phyloP scores from a whole-genome alignment of 1,140 invertebrate species.

The Leptopilina boulardi region DNA sequence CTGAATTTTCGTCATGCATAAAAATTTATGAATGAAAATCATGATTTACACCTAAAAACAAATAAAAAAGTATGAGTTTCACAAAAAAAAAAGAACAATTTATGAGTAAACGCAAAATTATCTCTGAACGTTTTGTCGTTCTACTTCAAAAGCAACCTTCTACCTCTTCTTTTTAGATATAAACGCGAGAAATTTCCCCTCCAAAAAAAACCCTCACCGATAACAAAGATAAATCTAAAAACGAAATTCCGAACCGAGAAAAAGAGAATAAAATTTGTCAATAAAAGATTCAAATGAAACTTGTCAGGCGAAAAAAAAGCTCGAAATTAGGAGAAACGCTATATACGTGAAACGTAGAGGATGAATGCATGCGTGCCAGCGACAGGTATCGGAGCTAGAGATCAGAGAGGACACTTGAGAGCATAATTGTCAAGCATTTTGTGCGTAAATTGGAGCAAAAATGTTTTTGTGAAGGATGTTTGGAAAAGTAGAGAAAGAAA shows the following conservation, averaged over 20 bases:
- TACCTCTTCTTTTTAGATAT: neutral
- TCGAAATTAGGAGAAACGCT: neutral
- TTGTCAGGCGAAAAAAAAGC: neutral
- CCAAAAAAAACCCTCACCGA: neutral
- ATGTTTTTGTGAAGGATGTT: conserved; percentile 49
- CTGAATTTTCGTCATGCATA: neutral
- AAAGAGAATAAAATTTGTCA: neutral
- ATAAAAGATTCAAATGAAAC: too few species aligned
- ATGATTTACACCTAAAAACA: conserved; percentile 7
- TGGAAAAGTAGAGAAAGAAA: conserved; percentile 30
- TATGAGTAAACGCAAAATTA: neutral
- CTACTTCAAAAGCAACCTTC: conserved; percentile 17
- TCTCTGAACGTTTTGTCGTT: neutral
- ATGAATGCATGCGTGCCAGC: conserved; percentile 25
- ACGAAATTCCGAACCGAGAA: neutral
- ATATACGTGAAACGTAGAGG: conserved; percentile 3
- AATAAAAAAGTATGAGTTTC: neutral
- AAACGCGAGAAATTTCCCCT: neutral
- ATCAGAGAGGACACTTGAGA: conserved; percentile 19
- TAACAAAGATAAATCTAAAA: neutral
- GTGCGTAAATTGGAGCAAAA: conserved; percentile 34
- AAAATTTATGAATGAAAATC: conserved; percentile 16
- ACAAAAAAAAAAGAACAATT: too few species aligned
- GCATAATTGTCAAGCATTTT: neutral
- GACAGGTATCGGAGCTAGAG: conserved; percentile 10